Percentiles rank a stretch among this genome's conserved stretches.
phyloP scores from a whole-genome alignment of 1,140 invertebrate species.

The Leptopilina clavipes region DNA sequence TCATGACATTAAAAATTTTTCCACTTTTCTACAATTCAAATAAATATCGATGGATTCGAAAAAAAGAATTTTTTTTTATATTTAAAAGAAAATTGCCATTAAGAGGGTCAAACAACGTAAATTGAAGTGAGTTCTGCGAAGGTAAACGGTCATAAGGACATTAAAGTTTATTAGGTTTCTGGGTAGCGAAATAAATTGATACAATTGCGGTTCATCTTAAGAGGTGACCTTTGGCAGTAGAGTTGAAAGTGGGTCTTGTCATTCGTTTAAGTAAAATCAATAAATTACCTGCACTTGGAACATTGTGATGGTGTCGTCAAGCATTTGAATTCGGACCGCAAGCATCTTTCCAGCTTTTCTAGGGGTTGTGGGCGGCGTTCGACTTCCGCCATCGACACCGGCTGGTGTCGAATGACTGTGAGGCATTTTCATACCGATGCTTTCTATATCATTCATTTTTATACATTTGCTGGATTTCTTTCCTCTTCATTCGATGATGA shows the following conservation, averaged over 20 bases:
- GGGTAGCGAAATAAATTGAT: conserved; percentile 20
- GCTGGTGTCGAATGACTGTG: conserved; percentile 89
- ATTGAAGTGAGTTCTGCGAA: neutral
- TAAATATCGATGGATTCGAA: too few relatives aligned
- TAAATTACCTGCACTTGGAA: conserved; percentile 90
- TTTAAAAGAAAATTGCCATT: too few relatives aligned
- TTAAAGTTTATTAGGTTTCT: conserved; percentile 18
- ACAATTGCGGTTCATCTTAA: neutral
- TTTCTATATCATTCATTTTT: conserved; percentile 72
- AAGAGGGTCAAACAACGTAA: neutral
- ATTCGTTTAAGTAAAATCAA: conserved; percentile 20
- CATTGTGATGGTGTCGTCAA: conserved; percentile 90
- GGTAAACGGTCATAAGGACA: neutral
- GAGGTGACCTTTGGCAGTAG: neutral
- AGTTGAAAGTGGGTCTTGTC: conserved; percentile 7
- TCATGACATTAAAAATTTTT: too few relatives aligned
- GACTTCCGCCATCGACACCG: conserved; percentile 83
- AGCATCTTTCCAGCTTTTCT: conserved; percentile 89
- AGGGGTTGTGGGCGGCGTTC: conserved; percentile 84
- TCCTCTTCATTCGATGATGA: conserved; percentile 43
- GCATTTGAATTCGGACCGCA: conserved; percentile 89
- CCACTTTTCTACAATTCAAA: too few relatives aligned
- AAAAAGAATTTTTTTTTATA: neutral
- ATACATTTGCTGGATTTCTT: conserved; percentile 56
- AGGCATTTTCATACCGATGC: conserved; percentile 79